Base-by-base conservation (phyloP, 2,888 invertebrate species). In the Spodoptera exigua region DNA sequence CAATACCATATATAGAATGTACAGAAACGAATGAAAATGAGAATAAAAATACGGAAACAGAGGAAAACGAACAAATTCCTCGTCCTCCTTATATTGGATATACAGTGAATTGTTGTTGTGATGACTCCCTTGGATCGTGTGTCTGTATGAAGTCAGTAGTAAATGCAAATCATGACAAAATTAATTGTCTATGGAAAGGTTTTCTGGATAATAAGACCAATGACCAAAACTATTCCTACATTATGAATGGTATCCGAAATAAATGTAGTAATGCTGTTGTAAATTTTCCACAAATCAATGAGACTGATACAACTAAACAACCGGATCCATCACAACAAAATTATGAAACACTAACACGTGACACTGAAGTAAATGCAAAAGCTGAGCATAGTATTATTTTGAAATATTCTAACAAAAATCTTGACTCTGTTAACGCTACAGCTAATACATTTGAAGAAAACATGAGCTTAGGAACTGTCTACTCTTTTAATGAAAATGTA, bases 61-160 rank as follows among this genome's bases (percentile, higher is more conserved):
- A 10, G 10, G 16, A 10, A 36, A 41, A 37, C 10, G 16, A 11
- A 10, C 10, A 21, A 5, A 13, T 34, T 18, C 14, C 44, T 37
- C 18, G 53, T 5, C 48, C 56, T 7, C 85, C 88, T 35, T 88
- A 89, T 59, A 77, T 88, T 55, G 90, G 89, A 7, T 88, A 77
- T 54, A 93, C 90, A 4, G 66, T 91, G 34, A 83, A 88, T 61
- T 89, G 90, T 77, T 75, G 83, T 49, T 90, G 91, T 68, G 80
- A 88, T 43, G 59, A 56, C 51, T 70, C 74, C 40, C 64, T 89
- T 44, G 87, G 84, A 18, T 48, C 76, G 2, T 89, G 90, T 66
- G 56, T 80, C 44, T 91, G 92, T 62, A 76, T 81, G 36, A 92
- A 89, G 69, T 85, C 89, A n/a, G 49, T 75, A 10, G 53, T 82